These are phyloP conservation scores for Limulus polyphemus DNA, from an alignment of 2,888 invertebrate species.

Conservation along the genomic window DNA sequence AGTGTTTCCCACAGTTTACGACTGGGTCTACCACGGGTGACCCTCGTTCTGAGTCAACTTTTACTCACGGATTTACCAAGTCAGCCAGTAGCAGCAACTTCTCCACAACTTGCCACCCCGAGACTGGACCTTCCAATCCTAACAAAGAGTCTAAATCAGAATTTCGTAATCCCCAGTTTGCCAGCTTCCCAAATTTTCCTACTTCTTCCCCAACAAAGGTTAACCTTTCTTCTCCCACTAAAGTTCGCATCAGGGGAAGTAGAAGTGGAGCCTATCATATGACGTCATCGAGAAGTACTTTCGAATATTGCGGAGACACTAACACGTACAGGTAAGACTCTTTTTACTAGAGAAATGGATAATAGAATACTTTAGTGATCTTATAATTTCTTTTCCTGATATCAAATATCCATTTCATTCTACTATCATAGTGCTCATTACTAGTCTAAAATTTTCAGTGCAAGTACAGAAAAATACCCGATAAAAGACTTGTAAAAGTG, in stretches of 20 bases:
- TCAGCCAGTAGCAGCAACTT: not conserved
- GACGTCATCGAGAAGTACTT: constrained; percentile 7
- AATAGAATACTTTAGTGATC: no score
- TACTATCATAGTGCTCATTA: no score
- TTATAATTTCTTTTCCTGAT: no score
- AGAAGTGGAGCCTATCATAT: constrained; percentile 6
- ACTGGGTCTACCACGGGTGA: no score
- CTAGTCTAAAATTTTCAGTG: no score
- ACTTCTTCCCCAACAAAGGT: not conserved
- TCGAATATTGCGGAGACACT: constrained; percentile 13
- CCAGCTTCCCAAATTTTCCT: not conserved
- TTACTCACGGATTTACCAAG: not conserved
- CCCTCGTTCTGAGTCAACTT: not conserved
- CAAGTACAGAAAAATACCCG: no score
- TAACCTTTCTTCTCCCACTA: constrained; percentile 4
- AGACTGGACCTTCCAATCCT: not conserved
- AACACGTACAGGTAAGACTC: constrained; percentile 15
- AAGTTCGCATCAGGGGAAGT: not conserved
- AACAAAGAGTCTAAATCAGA: not conserved
- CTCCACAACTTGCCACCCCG: not conserved
- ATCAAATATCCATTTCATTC: no score
- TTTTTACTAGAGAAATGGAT: not conserved
- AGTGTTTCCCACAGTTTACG: no score
- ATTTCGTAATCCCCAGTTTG: not conserved
- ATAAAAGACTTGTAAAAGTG: no score